Conservation (phyloP, 2,888 invertebrate genomes). For the Ceratothoa steindachneri region DNA sequence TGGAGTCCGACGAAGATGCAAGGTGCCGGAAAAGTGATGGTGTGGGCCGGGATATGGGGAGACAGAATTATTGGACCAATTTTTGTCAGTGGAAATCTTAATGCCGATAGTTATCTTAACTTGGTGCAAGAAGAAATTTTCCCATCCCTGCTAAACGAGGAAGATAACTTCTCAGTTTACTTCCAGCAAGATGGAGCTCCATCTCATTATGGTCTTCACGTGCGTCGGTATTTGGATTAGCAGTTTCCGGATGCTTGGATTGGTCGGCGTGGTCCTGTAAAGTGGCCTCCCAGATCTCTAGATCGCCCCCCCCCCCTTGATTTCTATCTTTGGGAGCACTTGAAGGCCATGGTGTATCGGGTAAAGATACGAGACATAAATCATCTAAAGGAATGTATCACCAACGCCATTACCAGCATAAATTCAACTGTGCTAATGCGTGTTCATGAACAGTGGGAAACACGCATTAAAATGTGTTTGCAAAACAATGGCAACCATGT, state of each 20-base stretch:
- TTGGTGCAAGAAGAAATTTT: slow-evolving; percentile 11
- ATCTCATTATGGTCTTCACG: slow-evolving; percentile 9
- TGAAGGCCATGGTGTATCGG: slow-evolving; percentile 1
- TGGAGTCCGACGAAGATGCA: neutral
- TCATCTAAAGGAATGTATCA: neutral
- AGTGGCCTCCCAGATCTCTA: slow-evolving; percentile 17
- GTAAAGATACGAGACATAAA: slow-evolving; percentile 7
- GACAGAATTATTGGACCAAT: slow-evolving; percentile 16
- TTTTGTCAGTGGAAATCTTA: slow-evolving; percentile 8
- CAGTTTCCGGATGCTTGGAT: slow-evolving; percentile 15
- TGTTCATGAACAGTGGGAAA: slow-evolving; percentile 2
- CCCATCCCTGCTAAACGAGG: slow-evolving; percentile 19
- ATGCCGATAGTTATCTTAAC: slow-evolving; percentile 12
- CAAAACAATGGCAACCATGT: slow-evolving; percentile 8
- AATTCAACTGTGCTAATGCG: slow-evolving; percentile 8
- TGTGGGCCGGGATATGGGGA: slow-evolving; percentile 10
- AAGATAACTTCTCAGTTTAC: slow-evolving; percentile 12
- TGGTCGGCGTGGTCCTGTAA: neutral
- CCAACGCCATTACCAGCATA: slow-evolving; percentile 1
- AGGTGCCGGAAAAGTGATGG: slow-evolving; percentile 9
- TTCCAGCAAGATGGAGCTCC: slow-evolving; percentile 15
- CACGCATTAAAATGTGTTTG: slow-evolving; percentile 7
- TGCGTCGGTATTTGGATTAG: slow-evolving; percentile 2
- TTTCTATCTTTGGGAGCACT: slow-evolving; percentile 10
- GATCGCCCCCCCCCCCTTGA: neutral